Evolutionary conservation across 2,797 vertebrate species (phyloP), one percentile per base, ranked within the genome.

Genomic region (Lepus oiostolus): DNA sequence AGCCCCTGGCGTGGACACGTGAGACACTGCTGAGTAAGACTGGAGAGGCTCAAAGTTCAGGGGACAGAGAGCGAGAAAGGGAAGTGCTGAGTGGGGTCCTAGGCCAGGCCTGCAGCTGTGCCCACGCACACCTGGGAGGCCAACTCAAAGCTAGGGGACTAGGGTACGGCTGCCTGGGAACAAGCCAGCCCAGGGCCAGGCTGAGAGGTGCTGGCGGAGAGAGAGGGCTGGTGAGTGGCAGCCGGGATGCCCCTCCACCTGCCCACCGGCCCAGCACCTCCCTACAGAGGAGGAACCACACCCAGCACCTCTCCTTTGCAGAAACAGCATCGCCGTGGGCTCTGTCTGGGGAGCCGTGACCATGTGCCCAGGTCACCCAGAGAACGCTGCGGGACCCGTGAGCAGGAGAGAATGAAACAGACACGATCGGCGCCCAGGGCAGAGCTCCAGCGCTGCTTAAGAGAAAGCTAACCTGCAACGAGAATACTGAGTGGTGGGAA

Each of bases 391-490:
- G 63, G 32, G 77, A 26, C 67, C 79, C 2, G 0, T 21, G 70
- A 74, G 42, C n/a, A 35, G 71, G 22, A 85, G 52, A 95, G 74
- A 60, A 88, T 17, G 63, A 58, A n/a, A 89, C 12, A 83, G 76
- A 35, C 4, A 0, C 17, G 32, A 68, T 74, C 38, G 10, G 85
- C 85, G 87, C 50, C 85, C 30, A 79, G 47, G 16, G 50, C 24
- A 47, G n/a, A 54, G 47, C 42, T 85, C 21, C 10, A 70, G 52
- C 0, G 5, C 88, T 54, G 26, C 85, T 75, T 90, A 62, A 91
- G 90, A 82, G 63, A 86, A 92, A 95, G 79, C 63, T 67, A 81
- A 75, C 77, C 65, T n/a, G n/a, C 71, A 63, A 86, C 65, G 65
- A n/a, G 91, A 85, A 70, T 81, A 67, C 54, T 30, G 47, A 85